Percentiles rank a stretch among this genome's conserved stretches.
Conservation (phyloP, 2,113 vertebrate genomes). For the Brevimyrus niger region DNA sequence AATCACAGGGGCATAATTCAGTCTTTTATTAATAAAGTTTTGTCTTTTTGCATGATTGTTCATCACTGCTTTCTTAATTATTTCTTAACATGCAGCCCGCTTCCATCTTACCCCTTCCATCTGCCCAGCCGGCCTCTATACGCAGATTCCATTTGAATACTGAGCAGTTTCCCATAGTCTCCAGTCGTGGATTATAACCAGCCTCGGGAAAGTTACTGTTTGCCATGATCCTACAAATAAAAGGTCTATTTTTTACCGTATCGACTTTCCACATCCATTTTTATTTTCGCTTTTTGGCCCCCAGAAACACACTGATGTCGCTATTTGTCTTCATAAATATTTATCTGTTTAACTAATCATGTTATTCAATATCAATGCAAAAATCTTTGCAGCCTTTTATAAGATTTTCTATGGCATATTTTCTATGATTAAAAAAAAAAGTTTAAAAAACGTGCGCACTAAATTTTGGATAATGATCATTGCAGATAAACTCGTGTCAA, state of each 20-base stretch:
- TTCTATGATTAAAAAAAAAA: neutral
- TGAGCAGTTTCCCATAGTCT: neutral
- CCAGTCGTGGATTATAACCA: neutral
- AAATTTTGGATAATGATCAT: slow-evolving; percentile 1
- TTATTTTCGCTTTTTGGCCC: neutral
- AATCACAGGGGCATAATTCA: neutral
- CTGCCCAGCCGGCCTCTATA: neutral
- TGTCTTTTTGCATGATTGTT: neutral
- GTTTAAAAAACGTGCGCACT: neutral
- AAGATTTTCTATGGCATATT: neutral
- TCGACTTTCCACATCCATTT: neutral
- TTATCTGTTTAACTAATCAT: neutral
- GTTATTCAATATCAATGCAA: neutral
- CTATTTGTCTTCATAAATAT: neutral
- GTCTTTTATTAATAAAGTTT: neutral
- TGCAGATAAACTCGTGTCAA: neutral
- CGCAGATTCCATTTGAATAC: neutral
- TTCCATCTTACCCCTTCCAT: too few relatives aligned
- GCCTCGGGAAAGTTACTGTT: neutral
- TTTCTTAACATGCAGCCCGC: neutral
- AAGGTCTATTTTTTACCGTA: neutral
- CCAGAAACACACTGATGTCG: neutral
- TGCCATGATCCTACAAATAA: neutral
- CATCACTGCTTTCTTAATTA: neutral
- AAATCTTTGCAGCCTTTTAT: neutral